Conservation (phyloP, 1,140 invertebrate genomes). For the Procambarus virginalis region DNA sequence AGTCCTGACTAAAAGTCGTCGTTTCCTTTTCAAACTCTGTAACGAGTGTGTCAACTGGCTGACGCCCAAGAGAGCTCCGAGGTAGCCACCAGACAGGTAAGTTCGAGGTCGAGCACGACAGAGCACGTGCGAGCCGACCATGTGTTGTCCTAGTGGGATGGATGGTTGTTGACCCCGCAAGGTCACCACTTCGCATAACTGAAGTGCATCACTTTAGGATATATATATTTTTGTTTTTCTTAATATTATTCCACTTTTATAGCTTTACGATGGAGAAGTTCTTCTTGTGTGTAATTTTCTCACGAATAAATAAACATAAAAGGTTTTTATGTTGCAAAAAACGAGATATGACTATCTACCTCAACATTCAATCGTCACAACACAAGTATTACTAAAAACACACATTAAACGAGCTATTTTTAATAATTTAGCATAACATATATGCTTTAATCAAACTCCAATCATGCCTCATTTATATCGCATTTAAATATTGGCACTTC, state of each 20-base stretch:
- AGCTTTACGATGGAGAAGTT: neutral
- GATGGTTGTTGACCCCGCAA: neutral
- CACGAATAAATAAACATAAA: too few relatives aligned
- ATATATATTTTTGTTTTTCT: neutral
- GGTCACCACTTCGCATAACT: neutral
- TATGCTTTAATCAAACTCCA: too few relatives aligned
- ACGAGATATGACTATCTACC: too few relatives aligned
- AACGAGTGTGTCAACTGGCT: conserved; percentile 1
- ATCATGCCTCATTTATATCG: too few relatives aligned
- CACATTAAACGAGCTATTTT: too few relatives aligned
- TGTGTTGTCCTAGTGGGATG: neutral
- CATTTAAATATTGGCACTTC: too few relatives aligned
- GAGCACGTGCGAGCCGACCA: neutral
- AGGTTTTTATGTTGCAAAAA: too few relatives aligned
- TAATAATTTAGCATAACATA: too few relatives aligned
- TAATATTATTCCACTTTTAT: neutral
- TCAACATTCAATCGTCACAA: too few relatives aligned
- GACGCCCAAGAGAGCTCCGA: neutral
- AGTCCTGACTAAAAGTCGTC: neutral
- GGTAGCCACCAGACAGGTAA: neutral
- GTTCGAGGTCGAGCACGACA: neutral
- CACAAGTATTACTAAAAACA: too few relatives aligned
- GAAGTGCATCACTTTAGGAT: neutral
- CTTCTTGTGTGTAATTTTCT: neutral
- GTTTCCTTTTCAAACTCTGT: conserved; percentile 7